Percentiles rank a stretch among this genome's conserved stretches.
phyloP scores from a whole-genome alignment of 2,888 invertebrate species.

The Anthrax anthrax region DNA sequence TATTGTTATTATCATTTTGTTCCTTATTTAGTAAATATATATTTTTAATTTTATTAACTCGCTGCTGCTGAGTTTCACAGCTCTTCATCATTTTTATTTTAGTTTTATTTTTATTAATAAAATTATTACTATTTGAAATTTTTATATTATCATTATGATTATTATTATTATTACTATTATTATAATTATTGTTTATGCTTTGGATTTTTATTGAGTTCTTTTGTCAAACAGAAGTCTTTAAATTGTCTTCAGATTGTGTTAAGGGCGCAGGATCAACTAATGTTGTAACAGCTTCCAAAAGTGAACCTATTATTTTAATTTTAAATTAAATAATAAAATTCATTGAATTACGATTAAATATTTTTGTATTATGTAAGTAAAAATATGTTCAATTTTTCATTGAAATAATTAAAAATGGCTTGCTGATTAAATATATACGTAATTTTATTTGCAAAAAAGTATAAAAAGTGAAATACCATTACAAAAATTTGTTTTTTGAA shows the following conservation, averaged over 20 bases:
- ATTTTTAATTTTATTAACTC: not conserved
- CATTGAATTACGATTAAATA: too few species aligned
- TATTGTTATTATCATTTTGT: not conserved
- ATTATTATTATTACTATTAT: constrained; percentile 5
- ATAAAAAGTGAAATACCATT: too few species aligned
- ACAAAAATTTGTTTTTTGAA: too few species aligned
- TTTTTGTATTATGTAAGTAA: too few species aligned
- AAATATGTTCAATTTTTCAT: too few species aligned
- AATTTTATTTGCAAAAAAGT: too few species aligned
- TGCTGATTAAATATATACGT: too few species aligned
- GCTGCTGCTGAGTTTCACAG: constrained; percentile 7
- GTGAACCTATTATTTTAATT: constrained; percentile 18
- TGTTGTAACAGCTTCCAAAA: constrained; percentile 24
- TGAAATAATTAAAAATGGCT: too few species aligned
- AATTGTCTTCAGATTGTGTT: constrained; percentile 21
- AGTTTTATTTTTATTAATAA: too few species aligned
- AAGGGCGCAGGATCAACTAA: constrained; percentile 17
- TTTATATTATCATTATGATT: constrained; percentile 4
- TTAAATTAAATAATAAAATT: not conserved
- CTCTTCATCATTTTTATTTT: not conserved
- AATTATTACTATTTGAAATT: too few species aligned
- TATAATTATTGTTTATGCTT: not conserved
- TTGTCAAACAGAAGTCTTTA: constrained; percentile 28
- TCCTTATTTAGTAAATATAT: too few species aligned
- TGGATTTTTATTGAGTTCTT: constrained; percentile 15